Evolutionary conservation across 2,888 invertebrate species (phyloP).

Genomic region (Agrenia bidenticulata): DNA sequence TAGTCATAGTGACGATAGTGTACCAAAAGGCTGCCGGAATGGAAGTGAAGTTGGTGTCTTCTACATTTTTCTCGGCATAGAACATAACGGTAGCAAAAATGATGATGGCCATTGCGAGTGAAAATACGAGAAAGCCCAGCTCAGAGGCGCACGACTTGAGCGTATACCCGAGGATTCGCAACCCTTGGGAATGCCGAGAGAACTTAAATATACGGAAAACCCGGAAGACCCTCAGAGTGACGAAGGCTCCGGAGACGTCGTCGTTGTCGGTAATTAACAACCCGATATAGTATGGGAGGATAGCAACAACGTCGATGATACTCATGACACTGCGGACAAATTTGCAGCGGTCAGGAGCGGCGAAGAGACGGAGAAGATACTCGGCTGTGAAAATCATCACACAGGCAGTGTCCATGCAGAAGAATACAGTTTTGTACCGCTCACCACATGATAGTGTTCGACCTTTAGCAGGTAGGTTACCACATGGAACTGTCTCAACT

Average conservation of each 20-base stretch:
- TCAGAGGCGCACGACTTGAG: conserved; percentile 98
- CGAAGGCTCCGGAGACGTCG: conserved; percentile 98
- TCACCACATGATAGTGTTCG: conserved; percentile 94
- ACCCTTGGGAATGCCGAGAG: conserved; percentile 97
- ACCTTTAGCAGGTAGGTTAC: conserved; percentile 79
- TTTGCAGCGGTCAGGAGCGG: conserved; percentile 97
- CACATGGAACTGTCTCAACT: conserved; percentile 94
- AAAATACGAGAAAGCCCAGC: conserved; percentile 98
- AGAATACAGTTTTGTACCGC: conserved; percentile 96
- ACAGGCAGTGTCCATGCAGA: conserved; percentile 99
- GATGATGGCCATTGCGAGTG: conserved; percentile 99
- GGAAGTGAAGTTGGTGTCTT: conserved; percentile 95
- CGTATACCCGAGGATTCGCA: conserved; percentile 98
- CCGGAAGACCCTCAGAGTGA: conserved; percentile 96
- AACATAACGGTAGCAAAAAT: conserved; percentile 99
- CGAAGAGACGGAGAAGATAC: conserved; percentile 90
- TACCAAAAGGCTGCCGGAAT: conserved; percentile 99
- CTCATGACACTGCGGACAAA: conserved; percentile 99
- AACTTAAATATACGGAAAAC: conserved; percentile 99
- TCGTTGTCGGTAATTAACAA: conserved; percentile 97
- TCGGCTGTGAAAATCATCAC: conserved; percentile 99
- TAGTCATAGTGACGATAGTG: conserved; percentile 99
- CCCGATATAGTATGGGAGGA: conserved; percentile 98
- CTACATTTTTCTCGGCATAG: conserved; percentile 99
- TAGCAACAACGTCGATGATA: conserved; percentile 98